A percentile compares a stretch with the other conserved stretches of the same genome.
phyloP scores from a whole-genome alignment of 1,140 invertebrate genomes.

The Cotesia typhae region DNA sequence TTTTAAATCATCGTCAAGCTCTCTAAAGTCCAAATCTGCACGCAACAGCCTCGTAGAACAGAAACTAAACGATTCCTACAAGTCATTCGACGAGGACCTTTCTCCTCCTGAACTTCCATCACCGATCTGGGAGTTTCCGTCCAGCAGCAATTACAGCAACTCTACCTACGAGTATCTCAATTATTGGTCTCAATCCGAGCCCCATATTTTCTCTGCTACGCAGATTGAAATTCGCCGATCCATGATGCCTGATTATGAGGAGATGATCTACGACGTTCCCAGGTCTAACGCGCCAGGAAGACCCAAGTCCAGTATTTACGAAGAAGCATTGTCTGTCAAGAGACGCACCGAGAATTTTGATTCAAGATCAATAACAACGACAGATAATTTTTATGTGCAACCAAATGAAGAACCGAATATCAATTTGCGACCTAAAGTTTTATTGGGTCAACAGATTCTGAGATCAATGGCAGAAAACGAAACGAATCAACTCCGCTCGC shows the following conservation, averaged over 20 bases:
- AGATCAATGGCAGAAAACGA: conserved; percentile 21
- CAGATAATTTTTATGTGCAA: conserved; percentile 22
- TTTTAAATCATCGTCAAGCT: no score
- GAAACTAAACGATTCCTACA: no score
- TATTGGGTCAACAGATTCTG: conserved; percentile 13
- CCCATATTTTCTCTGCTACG: conserved; percentile 4
- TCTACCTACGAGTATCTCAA: conserved; percentile 41
- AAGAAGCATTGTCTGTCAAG: conserved; percentile 37
- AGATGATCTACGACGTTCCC: conserved; percentile 41
- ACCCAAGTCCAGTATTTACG: conserved; percentile 40
- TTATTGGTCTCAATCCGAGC: conserved; percentile 40
- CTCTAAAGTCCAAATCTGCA: no score
- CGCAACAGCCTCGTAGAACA: no score
- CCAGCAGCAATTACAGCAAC: not conserved
- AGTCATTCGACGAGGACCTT: no score
- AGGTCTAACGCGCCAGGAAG: conserved; percentile 15
- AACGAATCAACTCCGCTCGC: not conserved
- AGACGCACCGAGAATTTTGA: conserved; percentile 15
- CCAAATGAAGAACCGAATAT: conserved; percentile 25
- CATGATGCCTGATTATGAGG: not conserved
- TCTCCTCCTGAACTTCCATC: not conserved
- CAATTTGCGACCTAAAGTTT: conserved; percentile 35
- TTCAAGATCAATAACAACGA: not conserved
- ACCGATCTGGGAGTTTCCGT: conserved; percentile 18
- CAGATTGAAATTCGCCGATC: not conserved